Evolutionary conservation across 2,888 invertebrate species (phyloP), one percentile per base, ranked within the genome.

Genomic region (Heliconius aoede): DNA sequence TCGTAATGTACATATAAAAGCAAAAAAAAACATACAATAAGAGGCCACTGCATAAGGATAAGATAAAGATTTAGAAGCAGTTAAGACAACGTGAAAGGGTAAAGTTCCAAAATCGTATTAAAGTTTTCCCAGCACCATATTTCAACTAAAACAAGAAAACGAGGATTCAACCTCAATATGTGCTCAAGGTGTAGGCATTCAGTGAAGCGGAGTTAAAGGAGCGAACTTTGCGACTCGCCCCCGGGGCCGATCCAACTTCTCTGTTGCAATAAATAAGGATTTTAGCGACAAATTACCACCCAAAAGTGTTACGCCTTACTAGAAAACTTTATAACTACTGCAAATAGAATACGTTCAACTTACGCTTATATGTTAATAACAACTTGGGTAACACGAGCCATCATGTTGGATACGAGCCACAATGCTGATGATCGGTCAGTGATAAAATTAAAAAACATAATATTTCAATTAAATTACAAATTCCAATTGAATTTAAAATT

Each of bases 221-320:
- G 91, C 89, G 88, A 93, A 93, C 87, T 93, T 93, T 90, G 86
- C 85, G 88, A 91, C 90, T 91, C 87, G 88, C 92, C 91, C 92
- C 88, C 88, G 90, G 90, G 92, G 89, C 89, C 92, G 91, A 91
- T 91, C 90, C 90, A 92, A 93, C 89, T 93, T 92, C 90, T 87
- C 88, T 88, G 89, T 91, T 91, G 92, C 93, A 91, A 93, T 93
- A 93, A 93, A 93, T 93, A 93, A 93, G 93, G 93, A 93, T 93
- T 93, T 93, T 91, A 92, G 91, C 91, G 93, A 93, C 93, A 93
- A 93, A 93, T 93, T 93, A 92, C 93, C 92, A 89, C 89, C 89
- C 89, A 89, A 91, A 91, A 91, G 89, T 90, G 90, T 90, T 90
- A 90, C 88, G 91, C 91, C 90, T 89, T 69, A 55, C 89, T 88